These are phyloP conservation scores for Cottus gobio DNA, from an alignment of 2,113 vertebrate genomes.

Conservation along the genomic window DNA sequence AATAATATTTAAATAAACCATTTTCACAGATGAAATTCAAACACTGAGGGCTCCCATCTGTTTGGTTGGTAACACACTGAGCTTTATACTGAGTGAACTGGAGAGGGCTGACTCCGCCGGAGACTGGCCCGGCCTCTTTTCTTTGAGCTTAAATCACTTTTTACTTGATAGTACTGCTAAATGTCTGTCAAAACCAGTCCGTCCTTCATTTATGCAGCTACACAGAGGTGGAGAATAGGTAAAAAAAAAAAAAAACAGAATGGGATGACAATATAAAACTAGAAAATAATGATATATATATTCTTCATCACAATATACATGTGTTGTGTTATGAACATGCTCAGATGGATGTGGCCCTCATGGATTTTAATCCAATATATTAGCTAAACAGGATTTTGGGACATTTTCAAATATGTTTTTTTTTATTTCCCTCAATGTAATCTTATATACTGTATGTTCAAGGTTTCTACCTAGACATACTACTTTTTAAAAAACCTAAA, in stretches of 20 bases:
- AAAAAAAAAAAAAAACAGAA: neutral
- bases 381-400: too few species aligned
- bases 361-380: neutral
- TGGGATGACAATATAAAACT: neutral
- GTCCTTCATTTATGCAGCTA: neutral
- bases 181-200: neutral
- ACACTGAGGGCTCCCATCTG: constrained; percentile 62
- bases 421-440: too few species aligned
- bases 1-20: constrained; percentile 80
- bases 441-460: too few species aligned
- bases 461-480: too few species aligned
- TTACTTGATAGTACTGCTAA: constrained; percentile 10
- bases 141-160: constrained; percentile 4
- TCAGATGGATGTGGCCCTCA: neutral
- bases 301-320: neutral
- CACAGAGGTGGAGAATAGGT: neutral
- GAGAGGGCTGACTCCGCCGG: constrained; percentile 32
- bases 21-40: constrained; percentile 79
- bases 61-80: constrained; percentile 45
- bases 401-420: too few species aligned
- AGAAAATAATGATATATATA: too few species aligned
- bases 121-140: constrained; percentile 19
- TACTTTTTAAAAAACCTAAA: neutral
- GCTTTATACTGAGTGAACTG: neutral
- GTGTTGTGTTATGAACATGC: neutral